These are phyloP conservation scores for Coturnix japonica DNA, from an alignment of 2,113 vertebrate species.

Conservation along the genomic window DNA sequence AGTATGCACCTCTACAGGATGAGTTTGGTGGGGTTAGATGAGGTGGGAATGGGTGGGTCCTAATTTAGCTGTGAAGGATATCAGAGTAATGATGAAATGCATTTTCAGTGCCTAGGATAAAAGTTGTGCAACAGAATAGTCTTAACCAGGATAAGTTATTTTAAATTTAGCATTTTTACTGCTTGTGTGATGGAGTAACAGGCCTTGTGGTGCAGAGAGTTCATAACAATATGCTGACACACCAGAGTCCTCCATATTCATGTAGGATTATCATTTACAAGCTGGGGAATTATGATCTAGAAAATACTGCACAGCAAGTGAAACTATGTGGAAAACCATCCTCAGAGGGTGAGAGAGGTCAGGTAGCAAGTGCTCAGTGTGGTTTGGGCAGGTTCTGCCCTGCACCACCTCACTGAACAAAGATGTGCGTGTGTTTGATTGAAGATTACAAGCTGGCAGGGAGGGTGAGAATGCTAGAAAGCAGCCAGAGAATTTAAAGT, in stretches of 20 bases:
- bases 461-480: background rate
- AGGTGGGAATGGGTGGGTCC: background rate
- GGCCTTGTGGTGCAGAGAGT: background rate
- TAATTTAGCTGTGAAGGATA: conserved; percentile 30
- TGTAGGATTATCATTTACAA: background rate
- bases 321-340: background rate
- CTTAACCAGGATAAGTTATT: background rate
- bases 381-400: background rate
- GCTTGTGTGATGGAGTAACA: background rate
- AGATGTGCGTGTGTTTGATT: background rate
- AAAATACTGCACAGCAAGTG: background rate
- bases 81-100: background rate
- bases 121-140: background rate
- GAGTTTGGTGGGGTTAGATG: background rate
- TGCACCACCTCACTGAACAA: background rate
- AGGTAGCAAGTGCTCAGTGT: background rate
- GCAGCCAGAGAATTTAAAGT: background rate
- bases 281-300: background rate
- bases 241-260: background rate
- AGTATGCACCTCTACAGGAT: background rate
- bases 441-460: background rate
- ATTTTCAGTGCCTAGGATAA: background rate
- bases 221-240: background rate
- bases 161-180: background rate
- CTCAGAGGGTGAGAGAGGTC: background rate